A percentile compares a stretch with the other conserved stretches of the same genome.
phyloP scores from a whole-genome alignment of 2,888 invertebrate species.

The Agonopterix subpropinquella region DNA sequence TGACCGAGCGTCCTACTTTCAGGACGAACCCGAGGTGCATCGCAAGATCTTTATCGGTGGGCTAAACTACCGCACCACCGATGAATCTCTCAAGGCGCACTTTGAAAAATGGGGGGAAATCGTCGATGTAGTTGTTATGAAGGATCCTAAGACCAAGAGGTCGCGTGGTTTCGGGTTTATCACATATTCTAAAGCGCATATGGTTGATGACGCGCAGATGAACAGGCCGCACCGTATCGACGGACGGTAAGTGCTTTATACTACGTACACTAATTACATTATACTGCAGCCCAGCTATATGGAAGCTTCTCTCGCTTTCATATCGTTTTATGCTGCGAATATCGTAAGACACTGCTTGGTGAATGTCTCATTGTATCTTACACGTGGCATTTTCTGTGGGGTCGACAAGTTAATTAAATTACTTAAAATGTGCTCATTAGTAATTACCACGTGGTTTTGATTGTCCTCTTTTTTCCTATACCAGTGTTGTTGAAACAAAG shows the following conservation, averaged over 20 bases:
- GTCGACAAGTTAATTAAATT: slow-evolving; percentile 41
- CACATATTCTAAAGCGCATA: slow-evolving; percentile 93
- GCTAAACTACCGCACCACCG: slow-evolving; percentile 94
- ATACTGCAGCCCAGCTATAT: slow-evolving; percentile 69
- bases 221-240: slow-evolving; percentile 94
- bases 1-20: slow-evolving; percentile 50
- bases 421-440: background rate
- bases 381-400: slow-evolving; percentile 68
- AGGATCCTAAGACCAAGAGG: slow-evolving; percentile 94
- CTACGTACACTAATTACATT: background rate
- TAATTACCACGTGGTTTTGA: background rate
- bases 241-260: slow-evolving; percentile 75
- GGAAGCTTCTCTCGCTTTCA: slow-evolving; percentile 43
- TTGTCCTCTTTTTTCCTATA: slow-evolving; percentile 3
- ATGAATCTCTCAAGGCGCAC: slow-evolving; percentile 94
- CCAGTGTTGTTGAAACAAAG: slow-evolving; percentile 95
- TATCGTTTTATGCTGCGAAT: slow-evolving; percentile 67
- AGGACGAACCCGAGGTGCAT: slow-evolving; percentile 88
- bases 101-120: slow-evolving; percentile 98
- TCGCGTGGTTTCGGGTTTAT: slow-evolving; percentile 99
- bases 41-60: slow-evolving; percentile 97
- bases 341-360: slow-evolving; percentile 57
- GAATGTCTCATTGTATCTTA: slow-evolving; percentile 47
- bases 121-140: slow-evolving; percentile 97
- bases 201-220: slow-evolving; percentile 97